Conservation (phyloP, 92 coral and sea anemone species). For the Paramuricea clavata region DNA sequence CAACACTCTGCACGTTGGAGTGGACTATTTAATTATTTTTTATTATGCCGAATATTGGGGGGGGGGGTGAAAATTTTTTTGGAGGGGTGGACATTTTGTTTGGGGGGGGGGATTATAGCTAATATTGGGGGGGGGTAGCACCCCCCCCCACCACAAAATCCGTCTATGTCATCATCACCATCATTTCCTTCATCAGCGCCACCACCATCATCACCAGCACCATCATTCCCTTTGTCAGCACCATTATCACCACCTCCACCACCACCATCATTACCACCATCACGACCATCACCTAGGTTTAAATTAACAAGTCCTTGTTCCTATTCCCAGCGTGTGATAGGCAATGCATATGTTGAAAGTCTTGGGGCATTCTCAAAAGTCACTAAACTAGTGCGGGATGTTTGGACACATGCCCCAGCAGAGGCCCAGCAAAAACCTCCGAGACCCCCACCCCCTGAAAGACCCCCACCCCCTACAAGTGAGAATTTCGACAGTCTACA, state of each 20-base stretch:
- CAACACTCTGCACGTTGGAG: no score
- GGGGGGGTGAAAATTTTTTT: no score
- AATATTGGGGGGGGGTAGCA: no score
- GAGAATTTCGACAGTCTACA: background rate
- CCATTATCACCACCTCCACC: background rate
- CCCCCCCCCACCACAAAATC: no score
- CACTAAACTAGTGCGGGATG: slow-evolving; percentile 87
- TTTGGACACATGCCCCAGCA: slow-evolving; percentile 45
- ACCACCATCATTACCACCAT: background rate
- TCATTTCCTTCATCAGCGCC: background rate
- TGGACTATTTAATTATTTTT: no score
- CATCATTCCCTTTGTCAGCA: background rate
- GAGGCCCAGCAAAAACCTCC: background rate
- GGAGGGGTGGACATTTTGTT: no score
- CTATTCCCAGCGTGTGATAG: slow-evolving; percentile 73
- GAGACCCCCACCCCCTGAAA: background rate
- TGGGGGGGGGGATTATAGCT: no score
- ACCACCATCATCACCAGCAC: background rate
- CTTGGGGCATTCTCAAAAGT: slow-evolving; percentile 96
- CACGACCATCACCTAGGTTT: background rate
- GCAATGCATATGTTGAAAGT: slow-evolving; percentile 94
- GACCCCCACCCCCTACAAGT: background rate
- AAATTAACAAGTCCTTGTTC: no score
- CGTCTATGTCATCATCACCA: background rate
- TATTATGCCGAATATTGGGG: no score